phyloP scores from a whole-genome alignment of 2,888 invertebrate genomes.

The Heteromyza rotundicornis region DNA sequence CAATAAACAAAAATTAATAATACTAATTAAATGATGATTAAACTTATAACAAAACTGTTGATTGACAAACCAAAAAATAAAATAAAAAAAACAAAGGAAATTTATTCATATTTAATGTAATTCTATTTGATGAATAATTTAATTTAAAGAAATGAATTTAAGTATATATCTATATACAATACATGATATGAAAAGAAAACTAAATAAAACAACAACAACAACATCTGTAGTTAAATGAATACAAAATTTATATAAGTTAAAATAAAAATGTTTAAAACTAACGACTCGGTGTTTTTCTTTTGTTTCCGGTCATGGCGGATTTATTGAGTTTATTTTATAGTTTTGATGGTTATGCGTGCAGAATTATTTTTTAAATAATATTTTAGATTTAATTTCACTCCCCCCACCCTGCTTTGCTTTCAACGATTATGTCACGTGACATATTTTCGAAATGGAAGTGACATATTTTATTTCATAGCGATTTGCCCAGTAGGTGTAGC shows the following conservation, averaged over 20 bases:
- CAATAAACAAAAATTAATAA: constrained; percentile 13
- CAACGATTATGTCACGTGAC: too few species aligned
- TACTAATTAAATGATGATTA: neutral
- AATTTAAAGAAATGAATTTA: constrained; percentile 26
- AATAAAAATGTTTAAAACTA: constrained; percentile 60
- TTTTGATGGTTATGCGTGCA: too few species aligned
- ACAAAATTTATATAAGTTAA: constrained; percentile 57
- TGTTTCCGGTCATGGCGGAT: constrained; percentile 3
- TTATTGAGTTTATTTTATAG: too few species aligned
- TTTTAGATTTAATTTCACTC: too few species aligned
- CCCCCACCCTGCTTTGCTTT: too few species aligned
- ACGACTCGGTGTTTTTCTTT: constrained; percentile 8
- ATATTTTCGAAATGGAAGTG: too few species aligned
- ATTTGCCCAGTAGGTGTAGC: too few species aligned
- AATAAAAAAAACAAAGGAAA: constrained; percentile 4
- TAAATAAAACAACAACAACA: constrained; percentile 38
- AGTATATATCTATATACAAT: constrained; percentile 42
- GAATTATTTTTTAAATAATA: too few species aligned
- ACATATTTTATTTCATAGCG: too few species aligned
- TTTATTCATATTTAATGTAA: constrained; percentile 27
- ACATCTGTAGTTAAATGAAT: constrained; percentile 54
- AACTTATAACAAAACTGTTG: constrained; percentile 19
- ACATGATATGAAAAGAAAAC: constrained; percentile 35
- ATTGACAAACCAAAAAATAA: too few species aligned
- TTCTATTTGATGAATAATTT: constrained; percentile 23